Conservation (phyloP, 2,113 vertebrate species). For the Lamprotornis superbus region DNA sequence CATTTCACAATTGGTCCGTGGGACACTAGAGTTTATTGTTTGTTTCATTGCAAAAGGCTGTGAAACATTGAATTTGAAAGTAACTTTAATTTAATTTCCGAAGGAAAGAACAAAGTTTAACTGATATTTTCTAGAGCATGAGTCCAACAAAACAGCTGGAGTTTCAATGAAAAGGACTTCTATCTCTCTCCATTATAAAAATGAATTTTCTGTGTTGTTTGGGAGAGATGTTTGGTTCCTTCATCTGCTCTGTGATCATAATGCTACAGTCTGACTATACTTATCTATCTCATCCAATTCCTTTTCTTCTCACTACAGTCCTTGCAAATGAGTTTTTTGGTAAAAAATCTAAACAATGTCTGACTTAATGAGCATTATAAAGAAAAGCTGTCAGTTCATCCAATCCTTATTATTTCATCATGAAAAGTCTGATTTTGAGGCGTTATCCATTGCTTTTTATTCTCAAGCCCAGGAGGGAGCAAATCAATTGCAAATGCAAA, state of each 20-base stretch:
- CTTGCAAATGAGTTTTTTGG: conserved; percentile 14
- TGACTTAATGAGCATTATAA: conserved; percentile 1
- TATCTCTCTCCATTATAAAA: background rate
- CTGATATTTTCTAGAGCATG: background rate
- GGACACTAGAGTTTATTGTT: conserved; percentile 9
- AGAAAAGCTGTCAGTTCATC: conserved; percentile 21
- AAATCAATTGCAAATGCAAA: conserved; percentile 58
- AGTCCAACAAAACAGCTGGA: conserved; percentile 52
- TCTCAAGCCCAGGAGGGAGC: background rate
- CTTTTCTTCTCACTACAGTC: background rate
- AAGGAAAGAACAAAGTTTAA: conserved; percentile 8
- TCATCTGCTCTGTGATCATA: background rate
- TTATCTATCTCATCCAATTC: background rate
- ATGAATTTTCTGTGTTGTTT: conserved; percentile 2
- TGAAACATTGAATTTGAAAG: background rate
- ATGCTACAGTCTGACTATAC: background rate
- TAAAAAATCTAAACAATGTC: conserved; percentile 34
- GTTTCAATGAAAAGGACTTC: conserved; percentile 16
- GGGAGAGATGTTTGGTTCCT: background rate
- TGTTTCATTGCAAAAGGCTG: conserved; percentile 22
- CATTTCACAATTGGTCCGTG: background rate
- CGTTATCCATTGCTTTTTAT: conserved; percentile 8
- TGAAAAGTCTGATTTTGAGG: background rate
- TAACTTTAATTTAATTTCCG: background rate
- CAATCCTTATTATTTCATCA: conserved; percentile 2